Evolutionary conservation across 2,113 vertebrate genomes (phyloP), one percentile per base, ranked within the genome.

Genomic region (Acrocephalus kingi): DNA sequence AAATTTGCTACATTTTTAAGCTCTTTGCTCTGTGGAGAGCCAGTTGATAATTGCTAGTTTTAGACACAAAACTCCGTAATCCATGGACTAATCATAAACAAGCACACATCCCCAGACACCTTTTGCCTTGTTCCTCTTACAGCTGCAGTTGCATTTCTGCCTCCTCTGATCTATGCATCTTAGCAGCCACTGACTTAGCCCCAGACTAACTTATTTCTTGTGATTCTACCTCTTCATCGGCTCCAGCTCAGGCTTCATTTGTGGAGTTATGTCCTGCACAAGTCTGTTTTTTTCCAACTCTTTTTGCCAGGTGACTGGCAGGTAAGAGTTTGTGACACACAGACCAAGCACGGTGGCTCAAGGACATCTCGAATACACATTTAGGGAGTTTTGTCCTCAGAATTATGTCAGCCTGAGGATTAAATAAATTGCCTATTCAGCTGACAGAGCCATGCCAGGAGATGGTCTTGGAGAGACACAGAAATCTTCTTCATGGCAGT

Each of bases 331-430:
- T 62, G 41, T 51, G 43, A 31, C 22, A 51, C 27, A 12, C 27
- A 11, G 1, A 7, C 25, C 0, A 0, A 45, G 35, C 2, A 3
- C 1, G 1, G 28, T 5, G 4, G 63, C 45, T n/a, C 23, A 84
- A 89, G 55, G 14, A 31, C 54, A 48, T 15, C n/a, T 80, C 0
- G 0, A 73, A 77, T 16, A 45, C 10, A 39, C 0, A 0, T 37
- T 89, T 66, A 45, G 81, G n/a, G 69, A 66, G 15, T 62, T 62
- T 52, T 87, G 27, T 6, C 5, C 30, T 15, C 41, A 49, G 30
- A 67, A 59, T 78, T 87, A 49, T 31, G 46, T 45, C 81, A 69
- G 49, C 27, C 37, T 56, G 41, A 84, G 37, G 46, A n/a, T 30
- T 73, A 58, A 78, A 87, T n/a, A 63, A 77, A 63, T 25, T 71